Percentiles rank a stretch among this genome's conserved stretches.
phyloP scores from a whole-genome alignment of 2,113 vertebrate species.

The Microcebus lehilahytsara region DNA sequence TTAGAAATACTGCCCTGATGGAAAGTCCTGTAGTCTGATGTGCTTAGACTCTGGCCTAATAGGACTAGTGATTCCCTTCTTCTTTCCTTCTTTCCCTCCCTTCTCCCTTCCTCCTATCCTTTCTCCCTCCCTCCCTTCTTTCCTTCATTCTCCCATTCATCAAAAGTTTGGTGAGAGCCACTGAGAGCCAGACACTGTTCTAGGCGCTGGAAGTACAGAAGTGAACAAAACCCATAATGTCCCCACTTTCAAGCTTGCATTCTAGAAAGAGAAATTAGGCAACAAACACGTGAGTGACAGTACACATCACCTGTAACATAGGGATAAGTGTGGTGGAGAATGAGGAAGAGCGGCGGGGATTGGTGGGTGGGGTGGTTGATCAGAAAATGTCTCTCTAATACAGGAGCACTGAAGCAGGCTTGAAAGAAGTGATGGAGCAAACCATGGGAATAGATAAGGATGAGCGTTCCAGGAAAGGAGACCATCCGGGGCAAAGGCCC shows the following conservation, averaged over 20 bases:
- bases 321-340: neutral
- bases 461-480: neutral
- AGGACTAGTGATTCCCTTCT: neutral
- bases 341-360: neutral
- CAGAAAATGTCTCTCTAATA: neutral
- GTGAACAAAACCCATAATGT: neutral
- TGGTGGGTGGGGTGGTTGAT: neutral
- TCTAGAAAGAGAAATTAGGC: neutral
- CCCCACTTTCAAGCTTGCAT: neutral
- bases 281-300: neutral
- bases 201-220: neutral
- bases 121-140: accelerated
- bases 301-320: neutral
- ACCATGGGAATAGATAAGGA: neutral
- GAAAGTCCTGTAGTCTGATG: neutral
- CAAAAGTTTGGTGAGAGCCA: neutral
- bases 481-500: neutral
- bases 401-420: neutral
- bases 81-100: accelerated
- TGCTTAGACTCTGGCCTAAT: neutral
- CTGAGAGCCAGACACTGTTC: neutral
- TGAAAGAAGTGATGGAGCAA: neutral
- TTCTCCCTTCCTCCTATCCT: accelerated
- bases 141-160: neutral
- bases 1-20: neutral